These are phyloP conservation scores for Platyrinchus mystaceus DNA, from an alignment of 2,797 vertebrate genomes.

Conservation along the genomic window DNA sequence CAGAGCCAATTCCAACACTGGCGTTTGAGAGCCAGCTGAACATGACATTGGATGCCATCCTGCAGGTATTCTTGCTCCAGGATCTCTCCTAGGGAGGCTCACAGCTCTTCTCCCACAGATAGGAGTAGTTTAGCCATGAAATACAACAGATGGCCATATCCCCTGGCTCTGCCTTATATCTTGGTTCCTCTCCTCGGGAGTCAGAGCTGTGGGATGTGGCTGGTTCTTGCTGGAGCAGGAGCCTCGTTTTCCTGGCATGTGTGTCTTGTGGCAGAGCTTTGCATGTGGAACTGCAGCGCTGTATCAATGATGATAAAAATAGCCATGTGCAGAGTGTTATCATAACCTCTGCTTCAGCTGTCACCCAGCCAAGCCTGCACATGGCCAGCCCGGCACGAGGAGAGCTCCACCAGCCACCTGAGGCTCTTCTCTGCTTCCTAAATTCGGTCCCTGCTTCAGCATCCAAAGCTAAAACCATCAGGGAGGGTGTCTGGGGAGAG, in stretches of 20 bases:
- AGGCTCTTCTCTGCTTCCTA: not conserved
- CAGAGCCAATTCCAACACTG: not conserved
- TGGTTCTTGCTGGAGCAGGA: not conserved
- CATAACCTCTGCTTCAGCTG: constrained; percentile 26
- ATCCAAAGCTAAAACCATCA: not conserved
- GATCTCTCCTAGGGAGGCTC: not conserved
- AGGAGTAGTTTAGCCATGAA: not conserved
- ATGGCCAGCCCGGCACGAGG: not conserved
- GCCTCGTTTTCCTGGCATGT: not conserved
- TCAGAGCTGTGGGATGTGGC: not conserved
- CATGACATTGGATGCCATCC: not conserved
- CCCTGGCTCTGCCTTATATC: not conserved
- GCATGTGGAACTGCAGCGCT: not conserved
- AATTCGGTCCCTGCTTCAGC: not conserved
- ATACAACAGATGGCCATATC: not conserved
- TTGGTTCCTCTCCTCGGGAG: not conserved
- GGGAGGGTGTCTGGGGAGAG: not conserved
- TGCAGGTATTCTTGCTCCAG: not conserved
- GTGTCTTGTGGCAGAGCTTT: not conserved
- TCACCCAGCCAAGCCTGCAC: constrained; percentile 10
- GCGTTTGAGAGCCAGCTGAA: not conserved
- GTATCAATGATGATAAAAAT: constrained; percentile 37
- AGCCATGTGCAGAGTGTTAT: constrained; percentile 27
- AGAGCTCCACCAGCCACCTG: not conserved
- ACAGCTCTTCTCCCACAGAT: not conserved